A percentile compares a stretch with the other conserved stretches of the same genome.
These are phyloP conservation scores for Cheilosia pagana DNA, from an alignment of 2,888 invertebrate genomes.

Conservation along the genomic window DNA sequence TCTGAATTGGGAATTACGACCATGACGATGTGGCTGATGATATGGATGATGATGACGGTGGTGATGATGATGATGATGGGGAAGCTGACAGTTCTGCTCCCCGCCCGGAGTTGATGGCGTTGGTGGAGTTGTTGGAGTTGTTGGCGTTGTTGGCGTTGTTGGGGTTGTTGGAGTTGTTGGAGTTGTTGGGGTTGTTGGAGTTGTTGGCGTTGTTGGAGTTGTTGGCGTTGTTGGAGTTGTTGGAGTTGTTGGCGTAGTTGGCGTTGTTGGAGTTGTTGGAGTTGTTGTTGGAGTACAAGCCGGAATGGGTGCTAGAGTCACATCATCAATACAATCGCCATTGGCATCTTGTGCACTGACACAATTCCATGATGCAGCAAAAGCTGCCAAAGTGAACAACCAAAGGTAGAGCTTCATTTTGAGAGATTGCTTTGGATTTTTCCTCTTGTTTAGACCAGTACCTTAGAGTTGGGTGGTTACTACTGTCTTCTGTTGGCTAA, in stretches of 20 bases:
- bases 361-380: background rate
- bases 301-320: background rate
- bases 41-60: too few species aligned
- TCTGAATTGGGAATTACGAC: too few species aligned
- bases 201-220: background rate
- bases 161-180: background rate
- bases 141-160: background rate
- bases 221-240: too few species aligned
- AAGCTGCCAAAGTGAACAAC: constrained; percentile 1
- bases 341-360: background rate
- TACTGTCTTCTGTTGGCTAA: background rate
- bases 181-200: background rate
- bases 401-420: constrained; percentile 9
- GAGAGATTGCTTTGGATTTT: background rate
- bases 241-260: too few species aligned
- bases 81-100: too few species aligned
- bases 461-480: background rate
- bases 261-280: background rate
- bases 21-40: too few species aligned
- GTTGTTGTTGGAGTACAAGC: background rate
- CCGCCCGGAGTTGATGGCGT: too few species aligned
- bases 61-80: too few species aligned
- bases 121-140: too few species aligned
- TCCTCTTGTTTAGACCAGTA: background rate
- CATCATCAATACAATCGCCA: constrained; percentile 18